A percentile compares a stretch with the other conserved stretches of the same genome.
Evolutionary conservation across 2,888 invertebrate species (phyloP).

Genomic region (Lissonota sp.): DNA sequence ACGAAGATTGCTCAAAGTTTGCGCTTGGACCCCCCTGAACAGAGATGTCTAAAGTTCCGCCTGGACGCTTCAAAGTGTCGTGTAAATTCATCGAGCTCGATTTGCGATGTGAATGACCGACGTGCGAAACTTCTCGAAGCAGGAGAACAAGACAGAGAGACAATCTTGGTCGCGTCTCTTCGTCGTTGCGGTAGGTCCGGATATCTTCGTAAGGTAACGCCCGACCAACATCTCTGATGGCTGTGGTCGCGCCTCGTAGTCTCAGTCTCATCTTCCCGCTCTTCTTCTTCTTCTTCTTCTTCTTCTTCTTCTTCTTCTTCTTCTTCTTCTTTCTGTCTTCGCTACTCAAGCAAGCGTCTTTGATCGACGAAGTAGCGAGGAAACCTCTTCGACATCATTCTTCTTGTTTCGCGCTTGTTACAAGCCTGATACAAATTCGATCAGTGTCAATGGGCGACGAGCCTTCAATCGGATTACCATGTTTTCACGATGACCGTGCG

Average conservation of each 20-base stretch:
- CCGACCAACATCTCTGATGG: slow-evolving; percentile 47
- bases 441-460: background rate
- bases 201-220: slow-evolving; percentile 64
- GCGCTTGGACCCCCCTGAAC: background rate
- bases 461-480: slow-evolving; percentile 37
- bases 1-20: slow-evolving; percentile 1
- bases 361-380: slow-evolving; percentile 11
- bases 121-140: slow-evolving; percentile 70
- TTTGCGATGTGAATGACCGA: slow-evolving; percentile 74
- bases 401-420: slow-evolving; percentile 10
- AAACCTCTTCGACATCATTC: slow-evolving; percentile 19
- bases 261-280: slow-evolving; percentile 18
- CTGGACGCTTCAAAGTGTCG: background rate
- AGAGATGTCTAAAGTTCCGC: background rate
- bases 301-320: slow-evolving; percentile 6
- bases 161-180: slow-evolving; percentile 70
- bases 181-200: slow-evolving; percentile 79
- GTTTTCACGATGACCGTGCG: background rate
- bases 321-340: background rate
- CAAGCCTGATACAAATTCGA: background rate
- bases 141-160: slow-evolving; percentile 64
- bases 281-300: slow-evolving; percentile 1
- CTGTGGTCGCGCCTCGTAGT: slow-evolving; percentile 52
- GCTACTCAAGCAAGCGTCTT: slow-evolving; percentile 1
- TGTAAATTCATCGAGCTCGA: too few species aligned